phyloP scores from a whole-genome alignment of 2,113 vertebrate genomes.

The Neolamprologus caudopunctatus region DNA sequence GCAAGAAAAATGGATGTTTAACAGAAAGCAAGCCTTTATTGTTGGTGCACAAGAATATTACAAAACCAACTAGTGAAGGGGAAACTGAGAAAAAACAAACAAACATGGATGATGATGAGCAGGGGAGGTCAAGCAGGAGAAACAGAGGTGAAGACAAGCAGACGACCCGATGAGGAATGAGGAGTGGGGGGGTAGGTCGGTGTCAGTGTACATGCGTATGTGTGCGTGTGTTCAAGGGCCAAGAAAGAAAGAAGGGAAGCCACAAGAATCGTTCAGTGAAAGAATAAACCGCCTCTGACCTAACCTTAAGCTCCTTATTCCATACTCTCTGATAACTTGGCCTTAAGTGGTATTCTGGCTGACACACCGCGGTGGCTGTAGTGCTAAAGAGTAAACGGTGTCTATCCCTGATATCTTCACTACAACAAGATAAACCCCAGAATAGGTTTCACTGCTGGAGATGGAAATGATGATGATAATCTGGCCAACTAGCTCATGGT shows the following conservation, averaged over 20 bases:
- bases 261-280: not conserved
- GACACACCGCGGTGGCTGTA: fast-evolving
- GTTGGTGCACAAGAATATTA: not conserved
- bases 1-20: not conserved
- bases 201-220: not conserved
- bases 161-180: not conserved
- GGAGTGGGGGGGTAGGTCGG: fast-evolving
- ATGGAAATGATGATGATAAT: not conserved
- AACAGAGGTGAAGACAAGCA: not conserved
- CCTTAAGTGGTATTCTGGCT: not conserved
- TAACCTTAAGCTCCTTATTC: not conserved
- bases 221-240: not conserved
- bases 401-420: not conserved
- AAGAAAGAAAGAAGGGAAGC: not conserved
- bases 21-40: not conserved
- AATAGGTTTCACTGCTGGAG: not conserved
- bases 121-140: not conserved
- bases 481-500: not conserved
- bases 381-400: not conserved
- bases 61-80: not conserved
- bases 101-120: not conserved
- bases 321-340: not conserved
- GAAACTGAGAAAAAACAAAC: not conserved
- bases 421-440: not conserved
- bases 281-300: not conserved